A percentile compares a stretch with the other conserved stretches of the same genome.
These are phyloP conservation scores for Elgonia sp. DNA, from an alignment of 2,888 invertebrate species.

Conservation along the genomic window DNA sequence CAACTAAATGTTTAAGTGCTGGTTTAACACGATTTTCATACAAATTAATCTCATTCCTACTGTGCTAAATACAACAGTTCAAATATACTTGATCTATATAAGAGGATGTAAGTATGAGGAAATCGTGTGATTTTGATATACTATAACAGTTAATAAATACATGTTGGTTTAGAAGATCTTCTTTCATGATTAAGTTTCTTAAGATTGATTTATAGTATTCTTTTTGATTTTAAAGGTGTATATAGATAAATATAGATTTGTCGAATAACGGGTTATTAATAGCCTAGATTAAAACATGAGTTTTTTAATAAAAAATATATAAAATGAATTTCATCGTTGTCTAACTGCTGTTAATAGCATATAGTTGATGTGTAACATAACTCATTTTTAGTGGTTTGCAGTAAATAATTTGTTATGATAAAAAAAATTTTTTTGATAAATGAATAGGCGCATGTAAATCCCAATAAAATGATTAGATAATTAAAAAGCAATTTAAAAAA, in stretches of 20 bases:
- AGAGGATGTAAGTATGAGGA: not conserved
- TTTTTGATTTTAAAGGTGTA: conserved; percentile 34
- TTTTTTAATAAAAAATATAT: no score
- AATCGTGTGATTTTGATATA: conserved; percentile 3
- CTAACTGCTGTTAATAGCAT: no score
- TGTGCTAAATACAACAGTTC: not conserved
- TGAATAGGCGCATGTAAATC: no score
- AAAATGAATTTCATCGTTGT: no score
- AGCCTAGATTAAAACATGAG: no score
- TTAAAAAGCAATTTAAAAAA: no score
- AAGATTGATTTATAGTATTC: conserved; percentile 47
- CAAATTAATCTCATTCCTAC: not conserved
- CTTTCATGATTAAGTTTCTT: conserved; percentile 17
- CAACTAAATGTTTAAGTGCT: conserved; percentile 37
- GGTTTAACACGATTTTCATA: conserved; percentile 10
- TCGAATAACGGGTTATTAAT: conserved; percentile 45
- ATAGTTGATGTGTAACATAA: no score
- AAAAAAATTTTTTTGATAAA: no score
- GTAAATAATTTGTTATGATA: no score
- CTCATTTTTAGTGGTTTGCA: no score
- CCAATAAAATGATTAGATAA: no score
- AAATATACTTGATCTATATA: no score
- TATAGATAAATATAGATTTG: conserved; percentile 46
- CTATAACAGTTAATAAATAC: conserved; percentile 28
- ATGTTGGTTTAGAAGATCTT: conserved; percentile 38